phyloP scores from a whole-genome alignment of 2,113 vertebrate species.

The Labeo catla region DNA sequence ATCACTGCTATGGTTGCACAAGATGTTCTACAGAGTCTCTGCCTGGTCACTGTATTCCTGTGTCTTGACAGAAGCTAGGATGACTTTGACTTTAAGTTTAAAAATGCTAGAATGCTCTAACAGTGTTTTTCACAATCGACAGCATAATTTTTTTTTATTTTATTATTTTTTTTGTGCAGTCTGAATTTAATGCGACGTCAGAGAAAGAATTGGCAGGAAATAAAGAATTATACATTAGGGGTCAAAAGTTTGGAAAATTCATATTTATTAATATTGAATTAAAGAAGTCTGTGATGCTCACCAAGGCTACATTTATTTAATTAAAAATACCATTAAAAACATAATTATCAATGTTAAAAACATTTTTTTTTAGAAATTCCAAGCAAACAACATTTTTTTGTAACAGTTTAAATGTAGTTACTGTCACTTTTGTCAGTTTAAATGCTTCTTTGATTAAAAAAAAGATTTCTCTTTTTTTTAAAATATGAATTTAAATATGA shows the following conservation, averaged over 20 bases:
- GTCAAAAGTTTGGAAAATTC: not conserved
- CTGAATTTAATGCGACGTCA: not conserved
- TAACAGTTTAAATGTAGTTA: not conserved
- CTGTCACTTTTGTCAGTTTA: not conserved
- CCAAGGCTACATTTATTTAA: not conserved
- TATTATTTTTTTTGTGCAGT: not conserved
- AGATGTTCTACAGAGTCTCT: slow-evolving; percentile 3
- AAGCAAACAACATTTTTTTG: too few species aligned
- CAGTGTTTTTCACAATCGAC: not conserved
- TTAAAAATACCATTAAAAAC: not conserved
- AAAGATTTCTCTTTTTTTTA: not conserved
- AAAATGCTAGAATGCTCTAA: not conserved
- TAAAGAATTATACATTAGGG: not conserved
- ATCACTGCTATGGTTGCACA: not conserved
- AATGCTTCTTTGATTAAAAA: not conserved
- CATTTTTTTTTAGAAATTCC: too few species aligned
- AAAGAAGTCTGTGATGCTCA: not conserved
- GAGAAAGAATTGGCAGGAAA: not conserved
- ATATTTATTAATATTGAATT: not conserved
- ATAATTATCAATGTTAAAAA: too few species aligned
- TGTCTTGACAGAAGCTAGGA: not conserved
- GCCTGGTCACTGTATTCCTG: not conserved
- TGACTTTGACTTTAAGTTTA: too few species aligned
- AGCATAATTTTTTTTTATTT: not conserved
- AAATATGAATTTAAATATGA: not conserved